Percentiles rank a stretch among this genome's conserved stretches.
Evolutionary conservation across 2,113 vertebrate species (phyloP).

Genomic region (Raja brachyura): DNA sequence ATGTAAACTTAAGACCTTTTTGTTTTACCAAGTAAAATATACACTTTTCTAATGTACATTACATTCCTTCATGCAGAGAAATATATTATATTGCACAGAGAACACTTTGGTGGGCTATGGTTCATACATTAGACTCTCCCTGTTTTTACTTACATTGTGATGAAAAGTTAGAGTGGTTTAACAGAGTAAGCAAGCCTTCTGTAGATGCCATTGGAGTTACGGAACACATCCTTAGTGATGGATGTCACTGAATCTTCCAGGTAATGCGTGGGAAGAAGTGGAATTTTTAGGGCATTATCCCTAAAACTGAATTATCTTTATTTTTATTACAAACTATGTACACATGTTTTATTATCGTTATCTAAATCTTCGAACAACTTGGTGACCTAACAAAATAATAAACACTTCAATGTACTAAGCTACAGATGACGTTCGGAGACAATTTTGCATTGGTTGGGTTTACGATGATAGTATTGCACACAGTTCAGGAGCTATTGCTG

Average conservation of each 20-base stretch:
- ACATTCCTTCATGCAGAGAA: constrained; percentile 10
- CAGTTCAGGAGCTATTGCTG: constrained; percentile 26
- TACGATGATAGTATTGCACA: constrained; percentile 9
- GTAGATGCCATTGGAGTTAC: constrained; percentile 7
- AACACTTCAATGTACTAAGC: not conserved
- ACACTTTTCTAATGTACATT: constrained; percentile 19
- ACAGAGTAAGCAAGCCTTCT: constrained; percentile 17
- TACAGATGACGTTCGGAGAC: not conserved
- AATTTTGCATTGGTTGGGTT: not conserved
- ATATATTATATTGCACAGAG: constrained; percentile 11
- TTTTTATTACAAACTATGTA: constrained; percentile 36
- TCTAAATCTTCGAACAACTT: not conserved
- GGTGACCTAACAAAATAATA: not conserved
- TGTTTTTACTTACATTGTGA: not conserved
- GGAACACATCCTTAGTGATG: constrained; percentile 21
- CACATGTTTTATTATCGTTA: not conserved
- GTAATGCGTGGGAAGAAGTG: constrained; percentile 16
- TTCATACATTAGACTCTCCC: not conserved
- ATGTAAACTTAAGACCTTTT: not conserved
- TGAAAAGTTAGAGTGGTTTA: not conserved
- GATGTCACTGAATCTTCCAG: constrained; percentile 24
- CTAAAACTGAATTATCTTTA: constrained; percentile 7
- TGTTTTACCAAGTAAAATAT: not conserved
- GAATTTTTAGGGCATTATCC: constrained; percentile 10
- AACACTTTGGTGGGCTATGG: not conserved